Percentiles rank a stretch among this genome's conserved stretches.
phyloP scores from a whole-genome alignment of 2,113 vertebrate genomes.

The Leptobrachium ailaonicum region DNA sequence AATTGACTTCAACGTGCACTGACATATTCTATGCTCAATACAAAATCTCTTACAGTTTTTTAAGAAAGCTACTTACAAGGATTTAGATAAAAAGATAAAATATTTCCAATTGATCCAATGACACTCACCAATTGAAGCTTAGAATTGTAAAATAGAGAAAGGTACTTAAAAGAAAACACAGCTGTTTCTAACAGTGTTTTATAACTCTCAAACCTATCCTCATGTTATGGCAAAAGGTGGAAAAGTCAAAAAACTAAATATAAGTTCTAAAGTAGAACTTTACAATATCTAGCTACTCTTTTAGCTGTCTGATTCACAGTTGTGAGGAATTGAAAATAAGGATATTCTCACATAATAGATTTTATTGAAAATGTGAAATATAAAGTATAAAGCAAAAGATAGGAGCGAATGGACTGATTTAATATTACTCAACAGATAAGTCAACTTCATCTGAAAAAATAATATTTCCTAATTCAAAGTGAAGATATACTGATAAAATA shows the following conservation, averaged over 20 bases:
- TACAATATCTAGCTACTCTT: constrained; percentile 10
- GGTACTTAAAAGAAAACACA: constrained; percentile 29
- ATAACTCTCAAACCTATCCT: constrained; percentile 11
- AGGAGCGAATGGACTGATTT: too few species aligned
- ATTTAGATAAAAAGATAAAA: constrained; percentile 34
- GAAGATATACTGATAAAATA: too few species aligned
- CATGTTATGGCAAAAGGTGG: constrained; percentile 29
- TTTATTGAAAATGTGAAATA: too few species aligned
- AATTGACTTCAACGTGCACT: neutral
- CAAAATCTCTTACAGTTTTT: neutral
- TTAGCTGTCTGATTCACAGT: constrained; percentile 3
- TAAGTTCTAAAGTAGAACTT: constrained; percentile 35
- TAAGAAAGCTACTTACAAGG: constrained; percentile 21
- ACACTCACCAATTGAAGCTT: constrained; percentile 18
- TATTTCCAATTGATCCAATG: constrained; percentile 22
- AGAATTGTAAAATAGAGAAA: constrained; percentile 22
- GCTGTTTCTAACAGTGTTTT: constrained; percentile 13
- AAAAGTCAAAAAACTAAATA: constrained; percentile 36
- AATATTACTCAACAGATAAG: too few species aligned
- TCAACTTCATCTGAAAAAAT: too few species aligned
- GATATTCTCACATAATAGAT: too few species aligned
- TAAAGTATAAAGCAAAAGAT: neutral
- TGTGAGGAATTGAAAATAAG: too few species aligned
- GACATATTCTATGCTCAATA: neutral
- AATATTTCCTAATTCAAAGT: too few species aligned